phyloP scores from a whole-genome alignment of 1,140 invertebrate species.

The Dermatophagoides farinae region DNA sequence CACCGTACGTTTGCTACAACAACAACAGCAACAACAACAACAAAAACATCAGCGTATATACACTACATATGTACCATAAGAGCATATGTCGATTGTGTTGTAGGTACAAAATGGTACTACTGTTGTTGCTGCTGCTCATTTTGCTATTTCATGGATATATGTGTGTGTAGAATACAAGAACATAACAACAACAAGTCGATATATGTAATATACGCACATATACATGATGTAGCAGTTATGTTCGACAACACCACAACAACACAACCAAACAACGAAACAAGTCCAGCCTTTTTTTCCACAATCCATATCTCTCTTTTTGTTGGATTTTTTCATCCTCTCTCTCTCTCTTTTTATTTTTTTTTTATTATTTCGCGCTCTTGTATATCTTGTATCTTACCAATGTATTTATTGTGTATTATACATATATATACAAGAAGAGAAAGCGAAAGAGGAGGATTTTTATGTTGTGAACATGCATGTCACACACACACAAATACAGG shows the following conservation, averaged over 20 bases:
- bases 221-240: constrained; percentile 1
- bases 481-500: not conserved
- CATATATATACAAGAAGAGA: not conserved
- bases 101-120: not conserved
- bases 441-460: not conserved
- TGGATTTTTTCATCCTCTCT: not conserved
- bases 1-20: no score
- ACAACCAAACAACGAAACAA: not conserved
- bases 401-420: no score
- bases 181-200: not conserved
- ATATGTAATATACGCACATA: no score
- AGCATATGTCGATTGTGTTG: not conserved
- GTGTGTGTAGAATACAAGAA: no score
- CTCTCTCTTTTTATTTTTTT: no score
- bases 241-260: constrained; percentile 10
- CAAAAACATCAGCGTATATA: no score
- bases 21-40: no score
- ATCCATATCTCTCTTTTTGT: not conserved
- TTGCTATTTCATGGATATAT: not conserved
- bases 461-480: constrained; percentile 1
- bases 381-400: no score
- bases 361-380: no score
- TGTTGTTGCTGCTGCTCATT: not conserved
- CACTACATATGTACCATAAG: not conserved
- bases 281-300: not conserved